Evolutionary conservation across 2,113 vertebrate species (phyloP), one percentile per base, ranked within the genome.

Genomic region (Notarius lentiginosus): DNA sequence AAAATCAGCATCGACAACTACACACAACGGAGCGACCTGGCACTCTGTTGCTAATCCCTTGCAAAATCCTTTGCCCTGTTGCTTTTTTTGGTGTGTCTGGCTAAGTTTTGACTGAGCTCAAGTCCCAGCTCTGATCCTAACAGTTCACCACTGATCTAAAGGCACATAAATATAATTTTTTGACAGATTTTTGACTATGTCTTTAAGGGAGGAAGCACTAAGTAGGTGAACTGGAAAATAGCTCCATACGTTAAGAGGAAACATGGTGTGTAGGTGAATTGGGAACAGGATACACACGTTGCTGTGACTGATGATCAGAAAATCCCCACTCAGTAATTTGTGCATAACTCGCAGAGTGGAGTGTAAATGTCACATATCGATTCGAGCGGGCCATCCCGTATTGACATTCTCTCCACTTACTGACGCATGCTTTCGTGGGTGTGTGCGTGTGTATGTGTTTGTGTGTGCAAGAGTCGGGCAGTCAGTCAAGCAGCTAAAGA

Each of bases 331-430:
- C 81, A 56, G 86, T 87, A 87, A 87, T 87, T 87, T 87, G 81
- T 77, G 86, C 86, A 87, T 84, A 83, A 87, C 81, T 87, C 73
- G n/a, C 24, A 83, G 56, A 87, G 70, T 72, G 84, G 94, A 93
- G 92, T 93, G 93, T 94, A 91, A 91, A 94, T 93, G 94, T 95
- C 94, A 95, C 91, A 86, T 83, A 95, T 95, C 89, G 94, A 94
- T 94, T 84, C 61, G 92, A 86, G 90, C 91, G 91, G 88, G 87
- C 92, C 87, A 91, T 93, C 92, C 94, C 51, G 77, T 94, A 95
- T 95, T 94, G 94, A 94, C 93, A 92, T 93, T 93, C 93, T 94
- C 95, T 95, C 93, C 81, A 93, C 93, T 96, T 95, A 94, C 94
- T 76, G 84, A 85, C 90, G 79, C 77, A 87, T 76, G 87, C 86